These are phyloP conservation scores for Endotricha flammealis DNA, from an alignment of 2,888 invertebrate species.

Conservation along the genomic window DNA sequence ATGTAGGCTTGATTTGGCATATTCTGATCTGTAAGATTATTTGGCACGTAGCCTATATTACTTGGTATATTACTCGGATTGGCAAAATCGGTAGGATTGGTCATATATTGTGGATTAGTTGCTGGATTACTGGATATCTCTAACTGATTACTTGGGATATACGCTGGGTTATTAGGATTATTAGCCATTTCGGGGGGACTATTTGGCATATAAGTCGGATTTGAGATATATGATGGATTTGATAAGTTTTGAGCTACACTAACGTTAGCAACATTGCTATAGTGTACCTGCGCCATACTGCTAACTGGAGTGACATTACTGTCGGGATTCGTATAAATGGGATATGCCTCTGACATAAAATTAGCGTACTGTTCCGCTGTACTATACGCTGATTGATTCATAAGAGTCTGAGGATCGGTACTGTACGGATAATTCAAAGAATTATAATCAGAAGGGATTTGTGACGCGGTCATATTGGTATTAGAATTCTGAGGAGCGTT, in stretches of 20 bases:
- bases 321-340: slow-evolving; percentile 45
- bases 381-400: slow-evolving; percentile 24
- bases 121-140: too few species aligned
- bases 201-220: not conserved
- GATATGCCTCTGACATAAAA: slow-evolving; percentile 43
- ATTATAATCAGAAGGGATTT: slow-evolving; percentile 42
- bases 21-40: slow-evolving; percentile 1
- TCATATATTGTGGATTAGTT: too few species aligned
- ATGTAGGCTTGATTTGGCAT: not conserved
- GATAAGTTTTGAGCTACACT: too few species aligned
- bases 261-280: not conserved
- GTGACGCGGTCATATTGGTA: slow-evolving; percentile 44
- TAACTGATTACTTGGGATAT: too few species aligned
- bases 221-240: not conserved
- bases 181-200: not conserved
- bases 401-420: slow-evolving; percentile 29
- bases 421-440: slow-evolving; percentile 48
- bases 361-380: slow-evolving; percentile 39
- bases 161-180: not conserved
- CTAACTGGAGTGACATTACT: slow-evolving; percentile 34
- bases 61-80: slow-evolving; percentile 1
- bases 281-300: slow-evolving; percentile 13
- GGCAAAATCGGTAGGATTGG: not conserved
- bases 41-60: not conserved
- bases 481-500: slow-evolving; percentile 43